These are phyloP conservation scores for Pseudococcus longispinus DNA, from an alignment of 2,888 invertebrate genomes.

Conservation along the genomic window DNA sequence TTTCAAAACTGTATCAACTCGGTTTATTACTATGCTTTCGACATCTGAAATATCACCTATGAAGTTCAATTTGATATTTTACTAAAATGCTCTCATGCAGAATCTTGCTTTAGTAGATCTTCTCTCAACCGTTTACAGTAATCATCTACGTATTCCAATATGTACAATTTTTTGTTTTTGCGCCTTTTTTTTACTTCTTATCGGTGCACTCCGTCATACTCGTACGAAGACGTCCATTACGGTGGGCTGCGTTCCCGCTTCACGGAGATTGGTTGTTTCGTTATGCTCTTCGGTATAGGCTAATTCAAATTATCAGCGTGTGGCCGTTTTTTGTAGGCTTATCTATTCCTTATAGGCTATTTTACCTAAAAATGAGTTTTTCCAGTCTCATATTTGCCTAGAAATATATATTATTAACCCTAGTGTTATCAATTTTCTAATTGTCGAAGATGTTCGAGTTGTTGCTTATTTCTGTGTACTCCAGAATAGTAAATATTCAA, in stretches of 20 bases:
- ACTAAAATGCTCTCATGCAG: background rate
- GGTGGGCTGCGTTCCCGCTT: background rate
- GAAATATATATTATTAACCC: background rate
- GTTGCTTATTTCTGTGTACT: background rate
- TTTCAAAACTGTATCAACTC: background rate
- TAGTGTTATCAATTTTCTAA: background rate
- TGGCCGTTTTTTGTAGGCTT: background rate
- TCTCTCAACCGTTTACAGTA: background rate
- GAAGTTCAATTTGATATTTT: background rate
- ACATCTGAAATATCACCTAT: background rate
- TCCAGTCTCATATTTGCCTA: background rate
- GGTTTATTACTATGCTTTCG: background rate
- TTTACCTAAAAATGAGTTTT: background rate
- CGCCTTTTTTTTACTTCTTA: background rate
- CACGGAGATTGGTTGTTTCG: background rate
- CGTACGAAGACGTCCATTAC: background rate
- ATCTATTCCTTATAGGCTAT: background rate
- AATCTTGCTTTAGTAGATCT: background rate
- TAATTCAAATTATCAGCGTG: background rate
- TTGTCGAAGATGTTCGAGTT: background rate
- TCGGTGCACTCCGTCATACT: background rate
- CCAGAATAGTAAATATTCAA: background rate
- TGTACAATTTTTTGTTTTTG: background rate
- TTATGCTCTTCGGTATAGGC: background rate
- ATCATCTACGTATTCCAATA: background rate